Evolutionary conservation across 1,140 invertebrate species (phyloP).

Genomic region (Bombus haemorrhoidalis): DNA sequence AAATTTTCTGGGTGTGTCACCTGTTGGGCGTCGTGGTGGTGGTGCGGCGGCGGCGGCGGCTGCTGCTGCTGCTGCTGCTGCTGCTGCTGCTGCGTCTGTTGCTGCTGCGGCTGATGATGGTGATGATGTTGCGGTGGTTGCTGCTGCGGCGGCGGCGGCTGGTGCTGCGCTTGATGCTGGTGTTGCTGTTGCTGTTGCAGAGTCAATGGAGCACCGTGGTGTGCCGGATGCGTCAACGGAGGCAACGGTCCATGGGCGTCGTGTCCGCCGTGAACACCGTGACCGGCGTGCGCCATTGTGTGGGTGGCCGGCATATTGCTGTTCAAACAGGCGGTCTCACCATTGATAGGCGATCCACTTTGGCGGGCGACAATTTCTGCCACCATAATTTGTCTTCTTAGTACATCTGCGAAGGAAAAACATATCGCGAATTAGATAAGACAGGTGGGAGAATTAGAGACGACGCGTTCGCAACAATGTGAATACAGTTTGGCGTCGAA

Average conservation of each 20-base stretch:
- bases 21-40: constrained; percentile 69
- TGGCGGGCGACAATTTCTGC: constrained; percentile 91
- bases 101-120: constrained; percentile 66
- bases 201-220: constrained; percentile 79
- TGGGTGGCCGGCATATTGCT: constrained; percentile 83
- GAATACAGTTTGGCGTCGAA: not conserved
- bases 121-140: constrained; percentile 68
- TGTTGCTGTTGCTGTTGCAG: constrained; percentile 63
- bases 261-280: constrained; percentile 75
- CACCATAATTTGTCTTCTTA: constrained; percentile 92
- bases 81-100: constrained; percentile 69
- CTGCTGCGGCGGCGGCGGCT: constrained; percentile 50
- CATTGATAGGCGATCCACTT: constrained; percentile 87
- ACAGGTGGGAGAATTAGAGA: too few relatives aligned
- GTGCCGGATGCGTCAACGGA: constrained; percentile 77
- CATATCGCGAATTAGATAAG: not conserved
- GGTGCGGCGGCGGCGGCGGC: constrained; percentile 53
- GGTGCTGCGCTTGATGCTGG: constrained; percentile 64
- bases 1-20: constrained; percentile 73
- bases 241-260: constrained; percentile 68
- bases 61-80: constrained; percentile 69
- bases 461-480: not conserved
- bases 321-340: constrained; percentile 85
- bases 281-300: constrained; percentile 78
- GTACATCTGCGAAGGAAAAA: constrained; percentile 84